phyloP scores from a whole-genome alignment of 2,797 vertebrate genomes.

The Vultur gryphus region DNA sequence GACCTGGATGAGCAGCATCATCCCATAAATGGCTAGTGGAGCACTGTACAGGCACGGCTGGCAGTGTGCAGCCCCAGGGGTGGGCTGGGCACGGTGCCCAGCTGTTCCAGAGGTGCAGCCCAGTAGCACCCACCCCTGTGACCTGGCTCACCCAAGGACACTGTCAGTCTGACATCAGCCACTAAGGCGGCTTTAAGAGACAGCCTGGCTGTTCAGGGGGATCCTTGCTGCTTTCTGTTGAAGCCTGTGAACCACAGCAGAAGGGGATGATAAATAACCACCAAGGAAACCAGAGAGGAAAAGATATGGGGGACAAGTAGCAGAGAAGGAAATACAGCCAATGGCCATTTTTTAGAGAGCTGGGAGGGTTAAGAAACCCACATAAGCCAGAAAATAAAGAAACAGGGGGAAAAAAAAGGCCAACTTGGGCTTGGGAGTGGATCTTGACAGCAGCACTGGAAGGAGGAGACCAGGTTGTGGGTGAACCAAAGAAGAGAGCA shows the following conservation, averaged over 20 bases:
- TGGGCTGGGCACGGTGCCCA: fast-evolving
- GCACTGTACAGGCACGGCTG: fast-evolving
- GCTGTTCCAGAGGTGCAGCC: background rate
- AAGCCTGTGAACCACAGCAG: background rate
- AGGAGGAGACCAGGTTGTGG: background rate
- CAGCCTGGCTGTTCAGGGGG: background rate
- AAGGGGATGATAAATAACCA: background rate
- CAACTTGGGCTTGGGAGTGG: background rate
- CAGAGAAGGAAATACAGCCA: background rate
- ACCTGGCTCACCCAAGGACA: fast-evolving
- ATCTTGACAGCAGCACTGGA: background rate
- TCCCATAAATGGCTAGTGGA: background rate
- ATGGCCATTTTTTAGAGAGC: background rate
- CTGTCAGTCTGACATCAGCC: background rate
- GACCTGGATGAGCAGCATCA: background rate
- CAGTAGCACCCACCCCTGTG: background rate
- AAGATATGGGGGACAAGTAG: background rate
- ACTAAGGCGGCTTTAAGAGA: fast-evolving
- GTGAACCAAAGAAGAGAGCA: background rate
- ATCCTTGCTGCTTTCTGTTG: background rate
- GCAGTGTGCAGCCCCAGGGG: background rate
- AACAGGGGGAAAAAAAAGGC: background rate
- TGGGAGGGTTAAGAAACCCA: background rate
- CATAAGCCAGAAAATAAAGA: background rate
- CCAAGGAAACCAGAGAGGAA: background rate